Evolutionary conservation across 2,888 invertebrate genomes (phyloP).

Genomic region (Cantharis nigra): DNA sequence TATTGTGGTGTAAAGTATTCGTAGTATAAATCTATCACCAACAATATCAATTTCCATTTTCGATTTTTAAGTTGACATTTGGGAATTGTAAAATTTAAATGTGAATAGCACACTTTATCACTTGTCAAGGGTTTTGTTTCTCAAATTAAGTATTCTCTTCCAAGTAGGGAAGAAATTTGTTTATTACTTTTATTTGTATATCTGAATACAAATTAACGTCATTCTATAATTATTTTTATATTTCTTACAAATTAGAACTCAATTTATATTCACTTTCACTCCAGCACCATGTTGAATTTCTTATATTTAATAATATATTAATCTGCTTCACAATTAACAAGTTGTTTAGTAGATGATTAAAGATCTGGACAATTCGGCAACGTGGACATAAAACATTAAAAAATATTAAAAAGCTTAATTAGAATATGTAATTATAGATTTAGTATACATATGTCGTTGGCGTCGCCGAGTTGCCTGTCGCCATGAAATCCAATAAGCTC

Average conservation of each 20-base stretch:
- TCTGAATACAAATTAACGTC: not conserved
- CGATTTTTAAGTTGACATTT: slow-evolving; percentile 1
- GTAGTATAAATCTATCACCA: slow-evolving; percentile 6
- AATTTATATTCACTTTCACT: not conserved
- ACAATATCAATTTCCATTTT: slow-evolving; percentile 12
- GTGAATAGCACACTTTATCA: not conserved
- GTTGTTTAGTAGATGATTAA: too few relatives aligned
- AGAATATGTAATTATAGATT: too few relatives aligned
- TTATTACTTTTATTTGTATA: not conserved
- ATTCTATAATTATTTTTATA: not conserved
- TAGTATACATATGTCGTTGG: too few relatives aligned
- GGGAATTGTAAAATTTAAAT: not conserved
- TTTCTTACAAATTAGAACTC: not conserved
- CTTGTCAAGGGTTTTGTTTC: not conserved
- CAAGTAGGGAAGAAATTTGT: not conserved
- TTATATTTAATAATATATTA: too few relatives aligned
- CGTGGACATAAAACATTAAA: too few relatives aligned
- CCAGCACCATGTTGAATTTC: not conserved
- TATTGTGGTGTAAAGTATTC: slow-evolving; percentile 8
- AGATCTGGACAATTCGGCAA: too few relatives aligned
- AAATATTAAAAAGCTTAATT: too few relatives aligned
- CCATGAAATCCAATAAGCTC: too few relatives aligned
- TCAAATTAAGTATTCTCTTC: not conserved
- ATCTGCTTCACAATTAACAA: too few relatives aligned
- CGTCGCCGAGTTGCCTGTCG: too few relatives aligned